Conservation (phyloP, 2,888 invertebrate genomes). For the Geophilus truncorum region DNA sequence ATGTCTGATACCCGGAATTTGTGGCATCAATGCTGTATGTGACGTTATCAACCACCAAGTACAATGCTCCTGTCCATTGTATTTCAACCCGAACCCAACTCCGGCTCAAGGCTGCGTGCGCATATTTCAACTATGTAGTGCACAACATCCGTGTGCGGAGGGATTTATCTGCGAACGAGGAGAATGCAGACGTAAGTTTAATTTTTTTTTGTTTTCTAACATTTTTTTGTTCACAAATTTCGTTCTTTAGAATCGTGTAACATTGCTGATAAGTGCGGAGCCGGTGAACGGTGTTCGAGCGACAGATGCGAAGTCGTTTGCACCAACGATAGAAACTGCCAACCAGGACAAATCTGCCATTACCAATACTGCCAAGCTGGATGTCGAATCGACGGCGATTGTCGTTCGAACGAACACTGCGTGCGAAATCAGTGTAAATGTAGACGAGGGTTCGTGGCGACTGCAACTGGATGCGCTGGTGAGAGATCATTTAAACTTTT, state of each 20-base stretch:
- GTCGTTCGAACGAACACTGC: constrained; percentile 64
- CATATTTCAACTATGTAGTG: constrained; percentile 29
- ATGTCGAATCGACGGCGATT: constrained; percentile 74
- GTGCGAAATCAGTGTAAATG: constrained; percentile 41
- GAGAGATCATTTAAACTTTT: too few species aligned
- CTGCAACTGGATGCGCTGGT: constrained; percentile 70
- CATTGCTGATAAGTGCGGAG: constrained; percentile 17
- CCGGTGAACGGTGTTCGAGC: constrained; percentile 26
- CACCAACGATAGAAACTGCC: constrained; percentile 81
- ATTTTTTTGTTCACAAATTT: background rate
- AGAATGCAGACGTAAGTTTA: constrained; percentile 36
- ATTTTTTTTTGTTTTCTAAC: background rate
- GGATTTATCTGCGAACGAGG: constrained; percentile 36
- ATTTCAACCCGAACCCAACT: constrained; percentile 65
- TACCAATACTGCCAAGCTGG: constrained; percentile 76
- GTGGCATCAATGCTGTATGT: constrained; percentile 76
- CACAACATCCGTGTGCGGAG: constrained; percentile 34
- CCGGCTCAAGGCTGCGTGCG: constrained; percentile 40
- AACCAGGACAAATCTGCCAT: constrained; percentile 81
- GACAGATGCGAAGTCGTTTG: constrained; percentile 39
- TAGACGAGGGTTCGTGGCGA: constrained; percentile 65
- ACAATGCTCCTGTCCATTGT: constrained; percentile 70
- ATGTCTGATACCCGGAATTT: constrained; percentile 56
- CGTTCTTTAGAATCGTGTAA: constrained; percentile 25
- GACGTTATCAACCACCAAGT: constrained; percentile 64